Percentiles rank a stretch among this genome's conserved stretches.
phyloP scores from a whole-genome alignment of 2,797 vertebrate species.

The Gallinago stenura region DNA sequence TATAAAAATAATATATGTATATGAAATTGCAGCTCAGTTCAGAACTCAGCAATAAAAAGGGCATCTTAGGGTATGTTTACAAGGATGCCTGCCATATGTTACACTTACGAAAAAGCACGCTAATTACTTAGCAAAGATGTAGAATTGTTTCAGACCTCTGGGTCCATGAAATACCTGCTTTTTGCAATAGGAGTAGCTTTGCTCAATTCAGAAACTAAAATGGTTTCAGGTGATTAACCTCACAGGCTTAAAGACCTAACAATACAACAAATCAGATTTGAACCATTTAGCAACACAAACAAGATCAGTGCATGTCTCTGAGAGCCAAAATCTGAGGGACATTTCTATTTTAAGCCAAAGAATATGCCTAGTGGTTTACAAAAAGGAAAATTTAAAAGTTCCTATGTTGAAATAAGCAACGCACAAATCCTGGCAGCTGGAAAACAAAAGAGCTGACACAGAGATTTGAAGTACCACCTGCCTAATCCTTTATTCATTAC shows the following conservation, averaged over 20 bases:
- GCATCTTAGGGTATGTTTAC: conserved; percentile 62
- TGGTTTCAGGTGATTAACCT: not conserved
- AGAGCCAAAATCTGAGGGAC: not conserved
- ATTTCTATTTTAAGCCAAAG: not conserved
- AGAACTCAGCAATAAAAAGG: conserved; percentile 47
- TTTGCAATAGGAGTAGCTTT: not conserved
- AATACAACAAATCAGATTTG: not conserved
- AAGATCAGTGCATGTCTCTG: not conserved
- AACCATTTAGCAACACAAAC: not conserved
- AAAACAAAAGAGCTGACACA: not conserved
- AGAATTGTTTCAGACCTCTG: conserved; percentile 59
- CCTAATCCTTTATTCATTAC: not conserved
- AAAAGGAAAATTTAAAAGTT: not conserved
- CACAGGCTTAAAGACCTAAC: not conserved
- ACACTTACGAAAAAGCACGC: conserved; percentile 36
- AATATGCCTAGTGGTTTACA: not conserved
- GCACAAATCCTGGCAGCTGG: not conserved
- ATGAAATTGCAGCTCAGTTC: conserved; percentile 54
- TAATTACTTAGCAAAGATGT: conserved; percentile 51
- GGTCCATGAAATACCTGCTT: not conserved
- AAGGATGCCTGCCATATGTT: conserved; percentile 53
- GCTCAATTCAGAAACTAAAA: conserved; percentile 14
- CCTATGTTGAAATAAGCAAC: not conserved
- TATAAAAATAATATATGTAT: not conserved
- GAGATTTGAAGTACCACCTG: not conserved